A percentile compares a stretch with the other conserved stretches of the same genome.
Evolutionary conservation across 2,888 invertebrate genomes (phyloP).

Genomic region (Hyppa rectilinea): DNA sequence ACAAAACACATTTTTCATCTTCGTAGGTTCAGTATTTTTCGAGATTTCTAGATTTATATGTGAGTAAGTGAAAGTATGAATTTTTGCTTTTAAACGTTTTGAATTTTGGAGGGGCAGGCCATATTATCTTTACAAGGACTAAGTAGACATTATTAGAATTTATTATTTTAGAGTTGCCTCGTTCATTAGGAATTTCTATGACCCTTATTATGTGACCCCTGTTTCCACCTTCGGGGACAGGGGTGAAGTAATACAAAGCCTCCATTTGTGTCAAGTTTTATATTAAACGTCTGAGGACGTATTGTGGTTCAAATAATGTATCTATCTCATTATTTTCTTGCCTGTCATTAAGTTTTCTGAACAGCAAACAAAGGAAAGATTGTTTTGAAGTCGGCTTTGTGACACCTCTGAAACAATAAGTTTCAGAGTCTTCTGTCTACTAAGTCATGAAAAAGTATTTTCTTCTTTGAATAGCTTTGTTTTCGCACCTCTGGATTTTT

Average conservation of each 20-base stretch:
- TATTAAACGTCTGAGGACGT: not conserved
- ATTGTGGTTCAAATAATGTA: constrained; percentile 22
- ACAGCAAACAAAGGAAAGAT: constrained; percentile 37
- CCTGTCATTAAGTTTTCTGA: constrained; percentile 39
- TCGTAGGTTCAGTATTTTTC: no score
- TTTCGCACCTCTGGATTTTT: constrained; percentile 16
- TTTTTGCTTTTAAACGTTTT: no score
- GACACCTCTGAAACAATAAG: constrained; percentile 16
- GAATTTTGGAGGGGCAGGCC: no score
- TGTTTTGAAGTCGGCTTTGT: constrained; percentile 27
- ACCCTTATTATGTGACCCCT: not conserved
- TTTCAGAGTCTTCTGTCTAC: not conserved
- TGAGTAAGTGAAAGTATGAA: no score
- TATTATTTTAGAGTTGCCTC: not conserved
- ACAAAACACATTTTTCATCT: no score
- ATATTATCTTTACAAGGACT: no score
- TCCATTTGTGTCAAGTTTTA: constrained; percentile 6
- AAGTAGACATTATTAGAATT: not conserved
- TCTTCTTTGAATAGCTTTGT: constrained; percentile 32
- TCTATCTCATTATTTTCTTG: constrained; percentile 40
- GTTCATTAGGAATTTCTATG: not conserved
- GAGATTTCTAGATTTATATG: no score
- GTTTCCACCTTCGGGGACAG: not conserved
- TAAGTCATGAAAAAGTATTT: constrained; percentile 14
- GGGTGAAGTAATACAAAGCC: not conserved